phyloP scores from a whole-genome alignment of 1,140 invertebrate species.

The Pogonomyrmex californicus region DNA sequence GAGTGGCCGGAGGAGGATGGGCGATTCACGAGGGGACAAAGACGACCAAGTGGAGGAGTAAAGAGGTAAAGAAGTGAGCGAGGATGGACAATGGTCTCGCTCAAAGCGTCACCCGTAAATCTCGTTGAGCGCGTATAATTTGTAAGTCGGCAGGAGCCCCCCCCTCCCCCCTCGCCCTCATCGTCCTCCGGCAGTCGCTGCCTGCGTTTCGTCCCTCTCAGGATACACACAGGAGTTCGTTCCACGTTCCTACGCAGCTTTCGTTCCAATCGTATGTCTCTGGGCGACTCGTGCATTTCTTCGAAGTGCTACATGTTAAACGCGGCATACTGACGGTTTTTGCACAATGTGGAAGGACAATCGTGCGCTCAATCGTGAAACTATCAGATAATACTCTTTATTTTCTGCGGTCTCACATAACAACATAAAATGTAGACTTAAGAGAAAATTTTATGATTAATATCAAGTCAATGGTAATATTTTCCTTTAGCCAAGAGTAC shows the following conservation, averaged over 20 bases:
- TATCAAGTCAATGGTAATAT: not conserved
- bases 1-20: conserved; percentile 40
- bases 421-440: not conserved
- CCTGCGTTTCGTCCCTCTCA: conserved; percentile 51
- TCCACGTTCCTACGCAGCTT: conserved; percentile 63
- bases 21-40: conserved; percentile 71
- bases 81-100: conserved; percentile 87
- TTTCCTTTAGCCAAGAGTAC: not conserved
- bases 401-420: not conserved
- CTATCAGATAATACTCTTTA: not conserved
- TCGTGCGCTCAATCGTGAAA: not conserved
- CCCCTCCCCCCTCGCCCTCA: conserved; percentile 64
- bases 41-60: conserved; percentile 76
- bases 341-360: not conserved
- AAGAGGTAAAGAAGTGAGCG: conserved; percentile 85
- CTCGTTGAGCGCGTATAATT: conserved; percentile 87
- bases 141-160: conserved; percentile 86
- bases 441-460: not conserved
- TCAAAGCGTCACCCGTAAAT: conserved; percentile 87
- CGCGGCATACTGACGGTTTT: conserved; percentile 31
- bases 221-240: conserved; percentile 48
- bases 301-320: conserved; percentile 6
- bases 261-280: conserved; percentile 51
- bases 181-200: conserved; percentile 49
- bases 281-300: conserved; percentile 23